Evolutionary conservation across 2,888 invertebrate species (phyloP).

Genomic region (Folsomia candida): DNA sequence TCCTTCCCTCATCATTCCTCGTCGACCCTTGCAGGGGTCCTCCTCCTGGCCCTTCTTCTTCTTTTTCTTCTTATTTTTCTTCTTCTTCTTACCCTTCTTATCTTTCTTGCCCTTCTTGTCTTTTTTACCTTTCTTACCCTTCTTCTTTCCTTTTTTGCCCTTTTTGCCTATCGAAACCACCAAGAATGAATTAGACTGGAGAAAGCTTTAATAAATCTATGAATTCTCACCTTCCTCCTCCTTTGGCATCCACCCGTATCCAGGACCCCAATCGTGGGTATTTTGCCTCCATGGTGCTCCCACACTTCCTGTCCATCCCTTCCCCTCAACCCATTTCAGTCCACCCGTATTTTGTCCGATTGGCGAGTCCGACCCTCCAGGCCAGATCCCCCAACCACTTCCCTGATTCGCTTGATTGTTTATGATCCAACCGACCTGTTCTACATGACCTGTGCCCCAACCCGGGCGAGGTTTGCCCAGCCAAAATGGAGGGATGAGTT

Average conservation of each 20-base stretch:
- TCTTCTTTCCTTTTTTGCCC: not conserved
- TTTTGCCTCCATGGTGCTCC: constrained; percentile 37
- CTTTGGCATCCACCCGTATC: constrained; percentile 24
- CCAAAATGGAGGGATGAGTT: constrained; percentile 9
- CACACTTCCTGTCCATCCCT: constrained; percentile 31
- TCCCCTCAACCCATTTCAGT: constrained; percentile 33
- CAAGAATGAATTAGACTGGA: not conserved
- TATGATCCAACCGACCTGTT: not conserved
- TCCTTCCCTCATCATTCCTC: too few relatives aligned
- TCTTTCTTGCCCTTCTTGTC: constrained; percentile 9
- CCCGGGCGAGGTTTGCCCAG: constrained; percentile 14
- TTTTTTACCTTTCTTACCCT: not conserved
- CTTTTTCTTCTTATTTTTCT: constrained; percentile 2
- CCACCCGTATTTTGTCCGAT: constrained; percentile 28
- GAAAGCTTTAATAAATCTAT: not conserved
- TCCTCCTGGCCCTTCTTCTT: too few relatives aligned
- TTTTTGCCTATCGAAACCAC: not conserved
- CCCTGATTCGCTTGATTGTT: constrained; percentile 1
- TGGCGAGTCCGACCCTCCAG: not conserved
- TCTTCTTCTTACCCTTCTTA: constrained; percentile 8
- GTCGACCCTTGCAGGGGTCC: too few relatives aligned
- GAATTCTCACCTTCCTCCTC: constrained; percentile 15
- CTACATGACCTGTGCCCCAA: constrained; percentile 13
- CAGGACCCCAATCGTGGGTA: constrained; percentile 29
- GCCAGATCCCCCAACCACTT: constrained; percentile 35